Conservation (phyloP, 2,888 invertebrate species). For the Eupithecia exiguata region DNA sequence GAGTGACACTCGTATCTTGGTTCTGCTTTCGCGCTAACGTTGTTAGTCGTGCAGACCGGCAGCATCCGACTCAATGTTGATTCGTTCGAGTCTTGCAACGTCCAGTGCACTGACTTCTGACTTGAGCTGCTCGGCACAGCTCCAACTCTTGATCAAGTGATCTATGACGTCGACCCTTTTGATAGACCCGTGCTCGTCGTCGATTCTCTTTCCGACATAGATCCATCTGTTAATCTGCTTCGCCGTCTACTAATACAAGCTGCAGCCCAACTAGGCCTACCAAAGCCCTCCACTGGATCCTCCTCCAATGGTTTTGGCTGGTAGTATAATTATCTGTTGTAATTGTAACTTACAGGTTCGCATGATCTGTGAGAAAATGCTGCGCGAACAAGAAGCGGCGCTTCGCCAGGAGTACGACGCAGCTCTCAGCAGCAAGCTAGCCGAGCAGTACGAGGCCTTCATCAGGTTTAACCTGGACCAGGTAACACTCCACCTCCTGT, state of each 20-base stretch:
- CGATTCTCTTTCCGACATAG: neutral
- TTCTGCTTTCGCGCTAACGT: too few relatives aligned
- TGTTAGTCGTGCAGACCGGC: too few relatives aligned
- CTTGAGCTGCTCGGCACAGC: too few relatives aligned
- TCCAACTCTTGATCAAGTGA: neutral
- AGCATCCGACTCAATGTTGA: too few relatives aligned
- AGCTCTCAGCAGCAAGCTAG: conserved; percentile 95
- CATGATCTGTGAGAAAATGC: conserved; percentile 98
- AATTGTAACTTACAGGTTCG: conserved; percentile 89
- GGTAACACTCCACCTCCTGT: conserved; percentile 76
- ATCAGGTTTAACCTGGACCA: conserved; percentile 99
- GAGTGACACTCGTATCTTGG: too few relatives aligned
- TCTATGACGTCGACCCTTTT: neutral
- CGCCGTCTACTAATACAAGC: too few relatives aligned
- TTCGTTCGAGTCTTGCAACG: too few relatives aligned
- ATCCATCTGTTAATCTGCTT: neutral
- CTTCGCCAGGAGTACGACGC: conserved; percentile 97
- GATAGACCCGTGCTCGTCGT: neutral
- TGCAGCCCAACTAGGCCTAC: too few relatives aligned
- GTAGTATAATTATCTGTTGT: neutral
- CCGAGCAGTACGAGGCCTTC: conserved; percentile 99
- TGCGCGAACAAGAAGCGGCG: conserved; percentile 96
- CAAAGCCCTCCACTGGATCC: neutral
- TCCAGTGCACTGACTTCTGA: too few relatives aligned
- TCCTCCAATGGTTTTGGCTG: neutral